Conservation (phyloP, 2,797 vertebrate species). For the Danio albolineatus region DNA sequence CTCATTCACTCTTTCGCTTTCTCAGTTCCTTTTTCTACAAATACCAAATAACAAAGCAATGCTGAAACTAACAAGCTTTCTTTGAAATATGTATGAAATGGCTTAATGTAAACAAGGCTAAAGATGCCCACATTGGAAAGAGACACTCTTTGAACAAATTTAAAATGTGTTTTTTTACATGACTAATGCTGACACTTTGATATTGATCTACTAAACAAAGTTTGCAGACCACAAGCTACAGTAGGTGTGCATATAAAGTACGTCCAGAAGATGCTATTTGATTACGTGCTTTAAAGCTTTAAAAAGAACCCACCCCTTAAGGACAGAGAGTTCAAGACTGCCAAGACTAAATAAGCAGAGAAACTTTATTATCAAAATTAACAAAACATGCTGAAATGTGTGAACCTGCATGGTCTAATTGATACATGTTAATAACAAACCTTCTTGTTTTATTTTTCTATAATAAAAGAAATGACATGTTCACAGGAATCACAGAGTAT, state of each 20-base stretch:
- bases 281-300: conserved; percentile 1
- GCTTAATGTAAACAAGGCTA: neutral
- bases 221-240: conserved; percentile 6
- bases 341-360: too few relatives aligned
- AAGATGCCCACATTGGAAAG: neutral
- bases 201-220: neutral
- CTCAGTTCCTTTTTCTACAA: conserved; percentile 7
- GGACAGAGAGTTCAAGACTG: too few relatives aligned
- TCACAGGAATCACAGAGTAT: neutral
- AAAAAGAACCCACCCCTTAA: too few relatives aligned
- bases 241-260: neutral
- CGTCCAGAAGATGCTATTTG: neutral
- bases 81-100: neutral
- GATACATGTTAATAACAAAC: neutral
- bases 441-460: too few relatives aligned
- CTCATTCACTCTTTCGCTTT: neutral
- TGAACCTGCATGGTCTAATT: neutral
- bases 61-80: neutral
- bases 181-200: neutral
- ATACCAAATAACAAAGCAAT: neutral
- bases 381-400: too few relatives aligned
- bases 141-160: conserved; percentile 11
- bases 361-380: too few relatives aligned
- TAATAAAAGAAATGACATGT: too few relatives aligned
- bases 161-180: conserved; percentile 13